Base-by-base conservation (phyloP, 2,888 invertebrate species). In the Diogma glabrata region DNA sequence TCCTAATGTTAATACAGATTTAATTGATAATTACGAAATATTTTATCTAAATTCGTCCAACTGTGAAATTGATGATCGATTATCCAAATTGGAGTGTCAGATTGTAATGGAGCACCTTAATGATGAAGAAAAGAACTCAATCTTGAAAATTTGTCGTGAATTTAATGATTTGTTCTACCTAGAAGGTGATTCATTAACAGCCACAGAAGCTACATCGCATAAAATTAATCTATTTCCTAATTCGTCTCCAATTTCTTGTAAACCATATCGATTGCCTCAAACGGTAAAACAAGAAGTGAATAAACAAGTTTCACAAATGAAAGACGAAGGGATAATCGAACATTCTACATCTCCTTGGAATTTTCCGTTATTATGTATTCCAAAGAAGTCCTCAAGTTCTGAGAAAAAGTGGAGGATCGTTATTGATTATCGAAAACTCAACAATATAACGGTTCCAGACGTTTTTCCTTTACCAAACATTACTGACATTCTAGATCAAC, bases 391-490 rank as follows among this genome's bases (percentile, higher is more conserved):
- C 17, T 19, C 9, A 19, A 10, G n/a, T 12, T 7, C 5, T 12
- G 23, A 47, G 2, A 28, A 47, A n/a, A 47, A 47, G 17, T 47
- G 47, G 47, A 14, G 47, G 12, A 10, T 8, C 16, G 16, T 36
- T 17, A 3, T 36, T 36, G 33, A 7, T 33, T 10, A 16, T 16
- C 52, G 56, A 5, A 47, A 53, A 36, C 43, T 60, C 8, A 62
- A 62, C 33, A 51, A 46, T 2, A 53, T 59, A 1, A 60, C 54
- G 8, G 53, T 51, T 19, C 51, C 49, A 19, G 55, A 58, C 33
- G 52, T 52, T 14, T 57, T 52, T 45, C 58, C 59, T 0, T 24
- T 60, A 2, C 60, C 61, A 1, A 55, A 58, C 12, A 60, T 62
- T 4, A 57, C 54, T 0, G 58, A 60, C 2, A 63, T 60, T 16